Percentiles rank a stretch among this genome's conserved stretches.
Evolutionary conservation across 2,888 invertebrate genomes (phyloP).

Genomic region (Andrena camellia): DNA sequence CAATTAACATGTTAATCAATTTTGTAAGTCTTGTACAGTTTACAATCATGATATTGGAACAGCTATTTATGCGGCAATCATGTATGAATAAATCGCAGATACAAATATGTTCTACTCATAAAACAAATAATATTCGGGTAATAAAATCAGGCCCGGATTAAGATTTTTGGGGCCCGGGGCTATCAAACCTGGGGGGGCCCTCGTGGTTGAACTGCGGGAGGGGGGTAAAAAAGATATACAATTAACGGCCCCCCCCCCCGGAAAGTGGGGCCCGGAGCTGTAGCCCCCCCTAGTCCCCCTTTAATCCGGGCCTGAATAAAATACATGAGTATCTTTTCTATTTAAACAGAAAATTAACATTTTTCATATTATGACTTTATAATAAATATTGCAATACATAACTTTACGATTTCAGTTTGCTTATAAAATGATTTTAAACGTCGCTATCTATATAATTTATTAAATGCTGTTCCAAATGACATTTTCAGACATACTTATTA

Average conservation of each 20-base stretch:
- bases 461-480: slow-evolving; percentile 31
- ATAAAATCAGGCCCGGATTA: too few species aligned
- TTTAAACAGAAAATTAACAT: slow-evolving; percentile 16
- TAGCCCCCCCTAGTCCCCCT: too few species aligned
- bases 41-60: slow-evolving; percentile 42
- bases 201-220: too few species aligned
- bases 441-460: slow-evolving; percentile 48
- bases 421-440: slow-evolving; percentile 33
- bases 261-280: too few species aligned
- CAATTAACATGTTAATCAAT: slow-evolving; percentile 67
- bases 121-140: slow-evolving; percentile 33
- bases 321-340: slow-evolving; percentile 3
- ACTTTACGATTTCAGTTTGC: slow-evolving; percentile 8
- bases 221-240: too few species aligned
- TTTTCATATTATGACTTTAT: slow-evolving; percentile 42
- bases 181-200: too few species aligned
- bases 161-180: too few species aligned
- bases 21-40: slow-evolving; percentile 50
- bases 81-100: slow-evolving; percentile 28
- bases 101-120: slow-evolving; percentile 47
- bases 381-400: slow-evolving; percentile 14
- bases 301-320: too few species aligned
- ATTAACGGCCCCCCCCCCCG: too few species aligned
- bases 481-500: slow-evolving; percentile 27
- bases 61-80: slow-evolving; percentile 28